phyloP scores from a whole-genome alignment of 2,113 vertebrate genomes.

The Gallinago paraguaiae region DNA sequence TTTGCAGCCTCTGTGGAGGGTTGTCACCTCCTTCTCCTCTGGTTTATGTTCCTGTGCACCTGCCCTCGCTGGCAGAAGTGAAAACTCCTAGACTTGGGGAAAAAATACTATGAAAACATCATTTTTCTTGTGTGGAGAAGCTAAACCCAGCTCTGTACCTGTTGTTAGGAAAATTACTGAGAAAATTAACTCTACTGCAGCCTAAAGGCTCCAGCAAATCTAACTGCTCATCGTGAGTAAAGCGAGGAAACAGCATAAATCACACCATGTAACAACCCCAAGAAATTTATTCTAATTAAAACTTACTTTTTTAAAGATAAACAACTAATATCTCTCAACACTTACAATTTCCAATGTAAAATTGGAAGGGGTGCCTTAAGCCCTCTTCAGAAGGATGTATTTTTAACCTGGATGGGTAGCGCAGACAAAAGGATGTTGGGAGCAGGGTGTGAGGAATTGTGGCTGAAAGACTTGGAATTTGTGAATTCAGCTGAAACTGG shows the following conservation, averaged over 20 bases:
- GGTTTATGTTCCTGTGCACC: background rate
- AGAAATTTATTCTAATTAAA: background rate
- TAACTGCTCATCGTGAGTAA: background rate
- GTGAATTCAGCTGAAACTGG: background rate
- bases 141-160: background rate
- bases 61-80: background rate
- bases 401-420: background rate
- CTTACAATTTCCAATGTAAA: background rate
- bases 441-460: background rate
- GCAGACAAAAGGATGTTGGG: background rate
- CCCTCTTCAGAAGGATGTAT: background rate
- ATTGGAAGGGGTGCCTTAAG: fast-evolving
- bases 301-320: background rate
- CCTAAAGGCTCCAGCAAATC: background rate
- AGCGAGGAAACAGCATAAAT: background rate
- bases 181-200: background rate
- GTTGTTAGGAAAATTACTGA: background rate
- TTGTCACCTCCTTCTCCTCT: background rate
- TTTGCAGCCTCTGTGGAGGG: background rate
- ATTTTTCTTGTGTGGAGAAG: background rate
- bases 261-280: background rate
- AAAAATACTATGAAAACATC: background rate
- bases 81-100: background rate
- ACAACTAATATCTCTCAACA: background rate
- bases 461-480: no score